These are phyloP conservation scores for Enteromius fasciolatus DNA, from an alignment of 2,797 vertebrate species.

Conservation along the genomic window DNA sequence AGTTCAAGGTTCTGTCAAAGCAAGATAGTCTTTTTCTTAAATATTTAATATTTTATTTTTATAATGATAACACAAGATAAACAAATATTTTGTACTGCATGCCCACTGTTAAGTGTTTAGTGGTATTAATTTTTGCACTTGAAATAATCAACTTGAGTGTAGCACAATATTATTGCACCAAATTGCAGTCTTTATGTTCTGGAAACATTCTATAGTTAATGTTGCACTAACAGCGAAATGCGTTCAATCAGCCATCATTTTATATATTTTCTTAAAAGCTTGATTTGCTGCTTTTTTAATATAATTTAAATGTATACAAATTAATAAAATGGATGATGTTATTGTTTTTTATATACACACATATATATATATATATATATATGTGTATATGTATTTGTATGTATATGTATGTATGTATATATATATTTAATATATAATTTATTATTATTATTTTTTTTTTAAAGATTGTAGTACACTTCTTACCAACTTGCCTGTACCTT, in stretches of 20 bases:
- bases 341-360: no score
- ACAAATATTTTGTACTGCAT: background rate
- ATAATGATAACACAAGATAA: no score
- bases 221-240: background rate
- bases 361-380: no score
- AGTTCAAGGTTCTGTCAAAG: background rate
- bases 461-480: background rate
- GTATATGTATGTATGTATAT: no score
- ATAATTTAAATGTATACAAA: no score
- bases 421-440: no score
- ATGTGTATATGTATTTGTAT: no score
- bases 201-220: constrained; percentile 23
- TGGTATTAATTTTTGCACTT: background rate
- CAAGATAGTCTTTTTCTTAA: background rate
- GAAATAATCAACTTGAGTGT: constrained; percentile 49
- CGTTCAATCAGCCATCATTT: background rate
- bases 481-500: background rate
- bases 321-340: no score
- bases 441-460: background rate
- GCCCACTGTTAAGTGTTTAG: background rate
- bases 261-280: no score
- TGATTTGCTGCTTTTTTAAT: no score
- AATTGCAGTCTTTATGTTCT: constrained; percentile 60
- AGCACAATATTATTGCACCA: constrained; percentile 49
- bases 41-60: background rate